These are phyloP conservation scores for Drosophila arizonae DNA, from an alignment of 1,140 invertebrate genomes.

Conservation along the genomic window DNA sequence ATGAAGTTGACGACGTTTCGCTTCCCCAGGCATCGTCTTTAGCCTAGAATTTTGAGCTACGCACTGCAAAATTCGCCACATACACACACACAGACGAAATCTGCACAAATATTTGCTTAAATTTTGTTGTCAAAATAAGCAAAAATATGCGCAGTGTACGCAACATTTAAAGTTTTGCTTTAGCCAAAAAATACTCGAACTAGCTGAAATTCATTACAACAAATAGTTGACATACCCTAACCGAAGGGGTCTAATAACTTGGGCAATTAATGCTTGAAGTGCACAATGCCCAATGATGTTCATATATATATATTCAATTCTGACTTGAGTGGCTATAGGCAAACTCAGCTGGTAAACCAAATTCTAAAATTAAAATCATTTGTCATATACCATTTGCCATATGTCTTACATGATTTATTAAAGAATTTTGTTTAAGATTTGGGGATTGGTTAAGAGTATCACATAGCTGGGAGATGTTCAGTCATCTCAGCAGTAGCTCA, in stretches of 20 bases:
- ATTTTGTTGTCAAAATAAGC: conserved; percentile 52
- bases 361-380: too few relatives aligned
- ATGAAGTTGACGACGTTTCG: conserved; percentile 51
- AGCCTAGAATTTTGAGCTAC: conserved; percentile 73
- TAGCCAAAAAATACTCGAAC: conserved; percentile 1
- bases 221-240: background rate
- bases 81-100: conserved; percentile 39
- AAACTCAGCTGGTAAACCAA: too few relatives aligned
- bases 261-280: background rate
- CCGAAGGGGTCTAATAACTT: background rate
- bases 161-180: conserved; percentile 28
- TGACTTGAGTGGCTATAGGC: too few relatives aligned
- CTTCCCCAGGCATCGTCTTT: conserved; percentile 34
- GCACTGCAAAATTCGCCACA: conserved; percentile 63
- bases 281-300: too few relatives aligned
- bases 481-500: too few relatives aligned
- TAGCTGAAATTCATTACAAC: conserved; percentile 18
- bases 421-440: too few relatives aligned
- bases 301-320: too few relatives aligned
- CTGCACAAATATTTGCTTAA: conserved; percentile 64
- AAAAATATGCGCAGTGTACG: conserved; percentile 48
- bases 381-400: too few relatives aligned
- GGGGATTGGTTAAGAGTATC: too few relatives aligned
- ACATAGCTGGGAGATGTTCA: too few relatives aligned
- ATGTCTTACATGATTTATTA: too few relatives aligned